These are phyloP conservation scores for Meloidogyne floridensis DNA, from an alignment of 1,140 invertebrate genomes.

Conservation along the genomic window DNA sequence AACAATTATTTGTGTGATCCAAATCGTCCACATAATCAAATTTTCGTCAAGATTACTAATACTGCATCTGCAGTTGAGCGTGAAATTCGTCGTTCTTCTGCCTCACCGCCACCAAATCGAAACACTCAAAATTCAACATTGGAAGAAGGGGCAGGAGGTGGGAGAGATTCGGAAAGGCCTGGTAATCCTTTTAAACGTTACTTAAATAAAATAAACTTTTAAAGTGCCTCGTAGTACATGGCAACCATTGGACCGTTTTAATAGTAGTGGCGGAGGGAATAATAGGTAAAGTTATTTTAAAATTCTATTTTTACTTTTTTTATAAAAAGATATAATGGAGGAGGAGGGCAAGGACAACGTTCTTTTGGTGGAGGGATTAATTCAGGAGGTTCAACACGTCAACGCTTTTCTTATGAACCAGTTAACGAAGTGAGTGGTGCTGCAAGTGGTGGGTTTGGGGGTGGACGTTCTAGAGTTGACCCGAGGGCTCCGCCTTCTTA, in stretches of 20 bases:
- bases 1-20: slow-evolving; percentile 95
- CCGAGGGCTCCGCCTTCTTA: slow-evolving; percentile 77
- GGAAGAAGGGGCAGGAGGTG: slow-evolving; percentile 34
- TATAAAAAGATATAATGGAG: background rate
- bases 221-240: background rate
- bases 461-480: slow-evolving; percentile 64
- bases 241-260: background rate
- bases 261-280: background rate
- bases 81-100: slow-evolving; percentile 24
- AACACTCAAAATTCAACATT: slow-evolving; percentile 27
- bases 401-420: background rate
- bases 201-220: slow-evolving; percentile 5
- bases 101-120: slow-evolving; percentile 7
- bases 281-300: background rate
- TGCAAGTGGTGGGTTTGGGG: slow-evolving; percentile 35
- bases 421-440: slow-evolving; percentile 21
- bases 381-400: slow-evolving; percentile 19
- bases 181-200: background rate
- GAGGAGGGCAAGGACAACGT: background rate
- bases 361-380: background rate
- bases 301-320: background rate
- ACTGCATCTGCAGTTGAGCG: slow-evolving; percentile 18
- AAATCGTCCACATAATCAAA: slow-evolving; percentile 87
- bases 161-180: slow-evolving; percentile 3
- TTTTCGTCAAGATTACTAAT: slow-evolving; percentile 66